These are phyloP conservation scores for Tyto alba DNA, from an alignment of 2,113 vertebrate species.

Conservation along the genomic window DNA sequence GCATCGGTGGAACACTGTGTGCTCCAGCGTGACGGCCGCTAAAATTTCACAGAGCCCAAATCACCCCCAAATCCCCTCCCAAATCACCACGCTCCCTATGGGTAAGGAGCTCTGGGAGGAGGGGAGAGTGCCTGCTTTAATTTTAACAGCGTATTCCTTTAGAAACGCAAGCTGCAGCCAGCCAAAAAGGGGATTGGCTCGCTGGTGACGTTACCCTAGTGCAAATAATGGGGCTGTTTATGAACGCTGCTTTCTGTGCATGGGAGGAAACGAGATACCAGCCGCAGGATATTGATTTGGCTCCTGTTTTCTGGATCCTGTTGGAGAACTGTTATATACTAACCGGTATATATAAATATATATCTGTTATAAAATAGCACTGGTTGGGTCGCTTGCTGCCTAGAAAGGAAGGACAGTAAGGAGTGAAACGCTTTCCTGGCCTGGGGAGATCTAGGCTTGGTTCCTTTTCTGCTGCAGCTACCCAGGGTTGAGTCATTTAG, in stretches of 20 bases:
- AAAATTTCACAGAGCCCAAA: background rate
- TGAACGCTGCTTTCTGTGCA: background rate
- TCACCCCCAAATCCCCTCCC: background rate
- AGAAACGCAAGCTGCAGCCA: background rate
- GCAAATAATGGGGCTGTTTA: background rate
- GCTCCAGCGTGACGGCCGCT: background rate
- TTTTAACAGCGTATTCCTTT: background rate
- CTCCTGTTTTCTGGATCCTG: background rate
- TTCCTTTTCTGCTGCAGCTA: background rate
- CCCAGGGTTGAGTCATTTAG: background rate
- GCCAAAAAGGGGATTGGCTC: background rate
- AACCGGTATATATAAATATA: too few species aligned
- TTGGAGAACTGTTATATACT: background rate
- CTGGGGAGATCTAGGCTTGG: background rate
- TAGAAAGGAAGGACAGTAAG: background rate
- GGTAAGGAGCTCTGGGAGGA: background rate
- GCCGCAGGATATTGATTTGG: background rate
- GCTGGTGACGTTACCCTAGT: too few species aligned
- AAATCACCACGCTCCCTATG: background rate
- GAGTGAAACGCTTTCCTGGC: background rate
- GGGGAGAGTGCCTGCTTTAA: background rate
- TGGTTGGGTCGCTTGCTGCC: background rate
- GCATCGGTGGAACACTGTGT: background rate
- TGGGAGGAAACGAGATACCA: background rate
- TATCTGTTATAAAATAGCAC: background rate